phyloP scores from a whole-genome alignment of 1,140 invertebrate genomes.

The Pachyrhynchus sulphureomaculatus region DNA sequence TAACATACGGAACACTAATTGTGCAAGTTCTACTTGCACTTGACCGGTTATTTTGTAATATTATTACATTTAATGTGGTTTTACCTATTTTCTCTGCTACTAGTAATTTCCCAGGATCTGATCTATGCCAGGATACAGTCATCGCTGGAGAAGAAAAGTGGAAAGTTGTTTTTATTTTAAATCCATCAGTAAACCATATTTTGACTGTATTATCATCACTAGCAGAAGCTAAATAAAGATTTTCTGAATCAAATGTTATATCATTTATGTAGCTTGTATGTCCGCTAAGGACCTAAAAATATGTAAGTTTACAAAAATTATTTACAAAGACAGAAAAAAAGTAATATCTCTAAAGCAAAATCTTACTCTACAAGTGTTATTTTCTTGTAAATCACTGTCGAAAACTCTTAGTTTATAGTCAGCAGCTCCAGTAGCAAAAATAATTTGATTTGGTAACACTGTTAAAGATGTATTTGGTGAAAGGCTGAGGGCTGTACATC shows the following conservation, averaged over 20 bases:
- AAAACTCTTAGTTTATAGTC: conserved; percentile 60
- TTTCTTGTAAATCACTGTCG: conserved; percentile 58
- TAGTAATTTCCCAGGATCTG: conserved; percentile 71
- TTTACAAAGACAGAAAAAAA: too few species aligned
- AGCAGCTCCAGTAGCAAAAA: conserved; percentile 59
- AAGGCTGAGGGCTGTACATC: conserved; percentile 59
- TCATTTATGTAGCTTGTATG: conserved; percentile 73
- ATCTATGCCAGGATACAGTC: conserved; percentile 68
- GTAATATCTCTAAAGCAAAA: too few species aligned
- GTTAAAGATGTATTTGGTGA: conserved; percentile 65
- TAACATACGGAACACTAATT: too few species aligned
- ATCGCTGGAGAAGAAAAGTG: conserved; percentile 68
- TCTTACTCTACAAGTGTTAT: conserved; percentile 53
- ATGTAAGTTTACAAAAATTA: conserved; percentile 4
- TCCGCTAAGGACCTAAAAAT: conserved; percentile 59
- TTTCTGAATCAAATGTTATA: conserved; percentile 68
- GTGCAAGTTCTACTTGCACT: too few species aligned
- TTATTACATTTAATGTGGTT: too few species aligned
- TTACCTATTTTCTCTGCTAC: conserved; percentile 73
- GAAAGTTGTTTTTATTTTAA: conserved; percentile 60
- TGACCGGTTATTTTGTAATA: too few species aligned
- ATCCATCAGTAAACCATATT: conserved; percentile 64
- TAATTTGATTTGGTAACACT: conserved; percentile 60
- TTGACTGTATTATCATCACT: conserved; percentile 76
- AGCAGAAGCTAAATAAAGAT: conserved; percentile 68